Conservation (phyloP, 2,113 vertebrate genomes). For the Galeopterus variegatus region DNA sequence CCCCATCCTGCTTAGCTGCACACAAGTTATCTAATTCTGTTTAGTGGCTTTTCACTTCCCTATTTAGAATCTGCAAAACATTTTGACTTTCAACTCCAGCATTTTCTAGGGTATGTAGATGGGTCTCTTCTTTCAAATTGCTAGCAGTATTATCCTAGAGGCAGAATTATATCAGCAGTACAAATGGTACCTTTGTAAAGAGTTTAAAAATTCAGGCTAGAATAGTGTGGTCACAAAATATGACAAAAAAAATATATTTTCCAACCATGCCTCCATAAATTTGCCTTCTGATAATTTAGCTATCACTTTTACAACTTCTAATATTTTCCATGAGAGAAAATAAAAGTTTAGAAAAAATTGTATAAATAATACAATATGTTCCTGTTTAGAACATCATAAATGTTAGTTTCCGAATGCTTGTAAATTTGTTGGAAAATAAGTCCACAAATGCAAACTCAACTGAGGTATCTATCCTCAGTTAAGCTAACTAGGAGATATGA, state of each 20-base stretch:
- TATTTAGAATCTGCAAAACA: constrained; percentile 57
- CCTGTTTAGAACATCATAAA: constrained; percentile 24
- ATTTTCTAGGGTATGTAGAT: constrained; percentile 8
- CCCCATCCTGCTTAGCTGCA: neutral
- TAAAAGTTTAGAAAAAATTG: neutral
- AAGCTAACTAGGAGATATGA: neutral
- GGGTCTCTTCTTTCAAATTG: constrained; percentile 42
- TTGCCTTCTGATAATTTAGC: constrained; percentile 24
- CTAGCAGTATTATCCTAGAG: neutral
- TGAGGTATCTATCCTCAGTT: neutral
- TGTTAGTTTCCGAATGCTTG: constrained; percentile 1
- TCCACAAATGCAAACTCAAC: neutral
- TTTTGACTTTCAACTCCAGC: neutral
- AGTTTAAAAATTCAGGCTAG: constrained; percentile 19
- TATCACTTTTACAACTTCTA: constrained; percentile 44
- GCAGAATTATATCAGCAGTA: constrained; percentile 8
- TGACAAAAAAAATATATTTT: constrained; percentile 37
- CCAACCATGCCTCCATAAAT: constrained; percentile 35
- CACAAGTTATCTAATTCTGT: neutral
- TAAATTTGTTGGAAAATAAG: neutral
- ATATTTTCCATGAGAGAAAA: neutral
- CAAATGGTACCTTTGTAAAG: neutral
- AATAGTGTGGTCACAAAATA: constrained; percentile 17
- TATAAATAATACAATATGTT: neutral
- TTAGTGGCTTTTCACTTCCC: constrained; percentile 19